phyloP scores from a whole-genome alignment of 2,797 vertebrate genomes.

The Neomorphus geoffroyi region DNA sequence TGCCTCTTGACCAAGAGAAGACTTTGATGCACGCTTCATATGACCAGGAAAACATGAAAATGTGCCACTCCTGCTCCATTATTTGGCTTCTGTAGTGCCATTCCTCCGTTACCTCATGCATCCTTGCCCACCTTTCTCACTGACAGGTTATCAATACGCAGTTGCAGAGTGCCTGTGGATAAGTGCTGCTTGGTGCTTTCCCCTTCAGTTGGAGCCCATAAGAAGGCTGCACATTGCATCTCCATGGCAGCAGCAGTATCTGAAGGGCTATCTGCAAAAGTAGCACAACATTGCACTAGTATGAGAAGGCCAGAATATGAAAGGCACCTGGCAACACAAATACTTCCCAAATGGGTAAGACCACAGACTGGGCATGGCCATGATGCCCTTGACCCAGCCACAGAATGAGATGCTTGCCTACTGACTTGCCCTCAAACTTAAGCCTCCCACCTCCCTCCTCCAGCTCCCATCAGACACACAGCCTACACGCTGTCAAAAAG shows the following conservation, averaged over 20 bases:
- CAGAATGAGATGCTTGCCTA: neutral
- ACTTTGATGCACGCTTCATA: neutral
- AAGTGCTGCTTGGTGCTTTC: constrained; percentile 14
- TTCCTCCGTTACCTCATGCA: neutral
- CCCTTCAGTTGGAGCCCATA: constrained; percentile 78
- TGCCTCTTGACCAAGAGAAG: neutral
- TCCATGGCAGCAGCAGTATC: constrained; percentile 77
- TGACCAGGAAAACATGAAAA: neutral
- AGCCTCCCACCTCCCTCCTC: neutral
- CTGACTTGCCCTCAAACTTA: neutral
- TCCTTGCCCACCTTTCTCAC: constrained; percentile 82
- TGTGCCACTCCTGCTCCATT: neutral
- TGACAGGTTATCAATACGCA: constrained; percentile 81
- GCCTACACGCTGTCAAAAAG: neutral
- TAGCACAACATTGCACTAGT: neutral
- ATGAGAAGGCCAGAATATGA: neutral
- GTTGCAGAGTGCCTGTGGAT: constrained; percentile 71
- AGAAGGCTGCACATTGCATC: constrained; percentile 84
- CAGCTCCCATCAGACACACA: neutral
- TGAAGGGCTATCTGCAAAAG: constrained; percentile 78
- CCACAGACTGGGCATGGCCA: neutral
- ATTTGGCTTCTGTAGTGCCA: neutral
- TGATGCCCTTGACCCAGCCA: neutral
- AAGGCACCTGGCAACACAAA: neutral
- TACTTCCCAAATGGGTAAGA: neutral